phyloP scores from a whole-genome alignment of 2,888 invertebrate genomes.

The Carabus problematicus region DNA sequence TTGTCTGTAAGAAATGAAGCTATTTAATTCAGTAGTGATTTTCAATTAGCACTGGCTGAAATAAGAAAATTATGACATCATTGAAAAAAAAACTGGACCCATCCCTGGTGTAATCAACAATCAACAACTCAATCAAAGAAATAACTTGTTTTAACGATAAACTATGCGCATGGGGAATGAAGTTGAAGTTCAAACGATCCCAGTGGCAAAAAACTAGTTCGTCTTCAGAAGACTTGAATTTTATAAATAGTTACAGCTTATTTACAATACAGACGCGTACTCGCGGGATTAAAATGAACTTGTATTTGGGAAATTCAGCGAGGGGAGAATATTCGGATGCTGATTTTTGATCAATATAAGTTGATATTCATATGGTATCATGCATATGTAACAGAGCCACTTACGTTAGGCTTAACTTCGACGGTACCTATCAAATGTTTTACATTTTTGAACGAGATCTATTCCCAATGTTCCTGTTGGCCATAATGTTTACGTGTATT shows the following conservation, averaged over 20 bases:
- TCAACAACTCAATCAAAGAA: slow-evolving; percentile 38
- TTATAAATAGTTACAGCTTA: slow-evolving; percentile 25
- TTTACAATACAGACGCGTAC: slow-evolving; percentile 5
- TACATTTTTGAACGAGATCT: too few species aligned
- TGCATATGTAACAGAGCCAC: too few species aligned
- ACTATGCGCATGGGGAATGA: slow-evolving; percentile 25
- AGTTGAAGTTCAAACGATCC: slow-evolving; percentile 22
- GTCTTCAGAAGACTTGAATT: slow-evolving; percentile 16
- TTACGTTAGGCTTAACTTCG: too few species aligned
- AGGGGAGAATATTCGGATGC: background rate
- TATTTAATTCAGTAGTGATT: slow-evolving; percentile 15
- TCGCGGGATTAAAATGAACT: slow-evolving; percentile 5
- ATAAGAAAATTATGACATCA: slow-evolving; percentile 33
- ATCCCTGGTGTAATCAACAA: slow-evolving; percentile 31
- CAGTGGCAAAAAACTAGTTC: slow-evolving; percentile 29
- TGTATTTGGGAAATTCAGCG: slow-evolving; percentile 3
- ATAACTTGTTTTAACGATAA: slow-evolving; percentile 33
- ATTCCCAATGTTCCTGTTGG: too few species aligned
- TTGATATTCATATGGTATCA: slow-evolving; percentile 6
- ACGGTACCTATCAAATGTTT: too few species aligned
- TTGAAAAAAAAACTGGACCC: slow-evolving; percentile 9
- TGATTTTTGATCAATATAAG: background rate
- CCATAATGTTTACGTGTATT: too few species aligned
- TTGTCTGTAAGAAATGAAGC: background rate
- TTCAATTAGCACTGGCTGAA: slow-evolving; percentile 8